These are phyloP conservation scores for Limosa lapponica DNA, from an alignment of 2,797 vertebrate species.

Conservation along the genomic window DNA sequence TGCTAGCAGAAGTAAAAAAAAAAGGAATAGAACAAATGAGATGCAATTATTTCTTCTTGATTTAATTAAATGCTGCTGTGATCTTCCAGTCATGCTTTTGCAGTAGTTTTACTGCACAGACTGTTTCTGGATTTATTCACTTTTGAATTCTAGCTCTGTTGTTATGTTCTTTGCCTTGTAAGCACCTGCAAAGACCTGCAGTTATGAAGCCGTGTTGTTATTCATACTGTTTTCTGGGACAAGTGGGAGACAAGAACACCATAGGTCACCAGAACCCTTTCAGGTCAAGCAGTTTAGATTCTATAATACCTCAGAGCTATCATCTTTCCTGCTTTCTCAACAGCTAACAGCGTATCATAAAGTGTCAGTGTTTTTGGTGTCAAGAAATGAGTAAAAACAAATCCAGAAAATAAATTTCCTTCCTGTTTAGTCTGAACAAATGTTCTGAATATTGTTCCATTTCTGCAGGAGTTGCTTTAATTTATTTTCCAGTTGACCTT, in stretches of 20 bases:
- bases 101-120: slow-evolving; percentile 32
- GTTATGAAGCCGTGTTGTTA: slow-evolving; percentile 60
- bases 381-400: slow-evolving; percentile 20
- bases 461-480: neutral
- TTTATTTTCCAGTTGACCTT: neutral
- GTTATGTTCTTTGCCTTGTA: slow-evolving; percentile 63
- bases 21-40: slow-evolving; percentile 13
- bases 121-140: slow-evolving; percentile 62
- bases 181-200: slow-evolving; percentile 37
- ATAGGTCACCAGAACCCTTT: slow-evolving; percentile 27
- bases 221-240: slow-evolving; percentile 54
- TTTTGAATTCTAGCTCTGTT: slow-evolving; percentile 62
- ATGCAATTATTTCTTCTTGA: neutral
- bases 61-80: slow-evolving; percentile 34
- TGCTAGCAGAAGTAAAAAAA: slow-evolving; percentile 20
- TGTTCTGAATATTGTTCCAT: neutral
- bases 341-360: neutral
- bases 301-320: slow-evolving; percentile 10
- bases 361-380: neutral
- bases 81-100: neutral
- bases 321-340: slow-evolving; percentile 10
- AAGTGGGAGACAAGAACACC: slow-evolving; percentile 25
- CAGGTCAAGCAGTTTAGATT: slow-evolving; percentile 53
- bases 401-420: neutral
- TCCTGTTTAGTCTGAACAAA: neutral